These are phyloP conservation scores for Scartelaos histophorus DNA, from an alignment of 2,113 vertebrate species.

Conservation along the genomic window DNA sequence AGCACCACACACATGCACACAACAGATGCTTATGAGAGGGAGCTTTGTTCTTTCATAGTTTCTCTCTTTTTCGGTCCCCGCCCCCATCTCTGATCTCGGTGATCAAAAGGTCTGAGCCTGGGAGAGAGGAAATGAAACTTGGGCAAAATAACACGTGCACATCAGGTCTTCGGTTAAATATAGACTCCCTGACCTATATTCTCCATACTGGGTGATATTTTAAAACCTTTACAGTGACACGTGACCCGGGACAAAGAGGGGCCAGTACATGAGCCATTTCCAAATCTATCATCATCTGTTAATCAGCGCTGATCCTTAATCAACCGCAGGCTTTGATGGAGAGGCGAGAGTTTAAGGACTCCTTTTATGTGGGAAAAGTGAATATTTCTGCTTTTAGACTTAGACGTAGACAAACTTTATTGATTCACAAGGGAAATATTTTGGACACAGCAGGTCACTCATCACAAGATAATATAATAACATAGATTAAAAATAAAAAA, in stretches of 20 bases:
- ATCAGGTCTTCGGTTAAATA: constrained; percentile 42
- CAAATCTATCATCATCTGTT: constrained; percentile 11
- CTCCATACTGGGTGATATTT: constrained; percentile 12
- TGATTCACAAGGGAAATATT: too few species aligned
- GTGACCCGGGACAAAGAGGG: constrained; percentile 20
- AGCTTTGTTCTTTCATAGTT: constrained; percentile 54
- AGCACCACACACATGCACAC: constrained; percentile 5
- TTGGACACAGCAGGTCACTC: too few species aligned
- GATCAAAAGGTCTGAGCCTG: constrained; percentile 61
- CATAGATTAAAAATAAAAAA: too few species aligned
- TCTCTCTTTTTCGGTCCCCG: background rate
- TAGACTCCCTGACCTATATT: constrained; percentile 50
- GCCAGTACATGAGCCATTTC: background rate
- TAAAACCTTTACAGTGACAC: background rate
- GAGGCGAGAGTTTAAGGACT: background rate
- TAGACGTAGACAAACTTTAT: too few species aligned
- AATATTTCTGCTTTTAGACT: background rate
- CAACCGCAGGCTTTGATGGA: constrained; percentile 18
- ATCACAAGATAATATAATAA: too few species aligned
- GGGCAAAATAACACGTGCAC: constrained; percentile 13
- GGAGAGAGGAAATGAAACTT: constrained; percentile 56
- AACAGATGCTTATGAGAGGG: constrained; percentile 37
- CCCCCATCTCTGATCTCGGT: constrained; percentile 32
- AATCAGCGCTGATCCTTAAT: constrained; percentile 13
- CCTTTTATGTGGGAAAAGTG: background rate